Evolutionary conservation across 2,888 invertebrate species (phyloP), one percentile per base, ranked within the genome.

Genomic region (Pyrocoelia pectoralis): DNA sequence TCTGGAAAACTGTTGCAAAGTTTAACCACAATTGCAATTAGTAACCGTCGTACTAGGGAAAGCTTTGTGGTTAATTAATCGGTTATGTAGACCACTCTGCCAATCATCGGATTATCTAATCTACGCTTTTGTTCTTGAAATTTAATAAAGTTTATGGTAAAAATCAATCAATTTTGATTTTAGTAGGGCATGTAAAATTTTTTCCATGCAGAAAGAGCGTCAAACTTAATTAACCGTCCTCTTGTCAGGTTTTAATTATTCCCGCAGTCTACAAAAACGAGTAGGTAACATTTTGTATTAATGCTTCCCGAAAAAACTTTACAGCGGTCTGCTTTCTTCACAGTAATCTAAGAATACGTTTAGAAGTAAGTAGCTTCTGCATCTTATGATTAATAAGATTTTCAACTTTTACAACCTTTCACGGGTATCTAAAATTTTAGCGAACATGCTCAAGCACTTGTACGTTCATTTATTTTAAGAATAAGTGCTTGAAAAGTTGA

Each of bases 301-400:
- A 24, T 24, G 24, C 24, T 24, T 24, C 24, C 24, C 6, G 24
- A 33, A 33, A 33, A n/a, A n/a, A 8, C 33, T 33, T 33, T 33
- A 33, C 33, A 33, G 33, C 33, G 33, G 33, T 33, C 3, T 8
- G 33, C n/a, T 8, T 33, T 33, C 33, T 8, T 33, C 2, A n/a
- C n/a, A 33, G n/a, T 33, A 33, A 33, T n/a, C 33, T 33, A n/a
- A 33, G 33, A 33, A 48, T 10, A 15, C 52, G 43, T 43, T 52
- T 58, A 41, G 28, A 46, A 52, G 46, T 58, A 52, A 66, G 43
- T 64, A 68, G 68, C 65, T 66, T 65, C 66, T 69, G 61, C 62
- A 68, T 66, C 64, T 56, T 56, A 63, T 68, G 72, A 72, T 71
- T 72, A 72, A 71, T 72, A 71, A 68, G 64, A 63, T 68, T 69